These are phyloP conservation scores for Temnothorax nylanderi DNA, from an alignment of 1,140 invertebrate genomes.

Conservation along the genomic window DNA sequence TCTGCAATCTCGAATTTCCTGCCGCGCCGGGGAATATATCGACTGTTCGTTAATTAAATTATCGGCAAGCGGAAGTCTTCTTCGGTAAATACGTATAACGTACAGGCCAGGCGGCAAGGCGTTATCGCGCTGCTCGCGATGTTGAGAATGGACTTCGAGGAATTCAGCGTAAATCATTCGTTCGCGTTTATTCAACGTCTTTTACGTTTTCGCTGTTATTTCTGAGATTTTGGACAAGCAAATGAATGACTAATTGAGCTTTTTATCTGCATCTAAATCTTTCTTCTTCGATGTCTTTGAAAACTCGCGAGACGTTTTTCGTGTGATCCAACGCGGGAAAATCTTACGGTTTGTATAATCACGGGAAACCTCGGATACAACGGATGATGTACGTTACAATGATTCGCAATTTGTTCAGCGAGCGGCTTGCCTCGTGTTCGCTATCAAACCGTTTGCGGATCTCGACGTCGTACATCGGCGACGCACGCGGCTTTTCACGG, in stretches of 20 bases:
- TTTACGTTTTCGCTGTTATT: not conserved
- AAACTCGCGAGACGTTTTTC: not conserved
- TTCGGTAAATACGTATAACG: not conserved
- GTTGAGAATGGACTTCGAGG: not conserved
- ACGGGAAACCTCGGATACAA: not conserved
- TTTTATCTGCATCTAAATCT: no score
- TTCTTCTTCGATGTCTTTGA: not conserved
- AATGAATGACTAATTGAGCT: not conserved
- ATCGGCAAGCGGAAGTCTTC: constrained; percentile 25
- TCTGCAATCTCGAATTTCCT: constrained; percentile 53
- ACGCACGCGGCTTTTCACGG: constrained; percentile 60
- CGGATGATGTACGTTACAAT: constrained; percentile 48
- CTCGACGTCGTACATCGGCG: constrained; percentile 26
- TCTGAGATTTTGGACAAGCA: not conserved
- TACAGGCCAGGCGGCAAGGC: not conserved
- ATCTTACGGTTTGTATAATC: not conserved
- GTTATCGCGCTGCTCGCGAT: not conserved
- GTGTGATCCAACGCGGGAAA: not conserved
- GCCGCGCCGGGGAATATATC: constrained; percentile 27
- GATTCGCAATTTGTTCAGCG: constrained; percentile 37
- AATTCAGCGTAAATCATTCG: not conserved
- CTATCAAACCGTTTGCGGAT: constrained; percentile 33
- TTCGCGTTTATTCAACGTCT: not conserved
- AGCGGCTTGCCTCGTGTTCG: constrained; percentile 25
- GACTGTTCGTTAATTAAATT: constrained; percentile 52